Percentiles rank a stretch among this genome's conserved stretches.
phyloP scores from a whole-genome alignment of 2,797 vertebrate genomes.

The Pipistrellus pygmaeus region DNA sequence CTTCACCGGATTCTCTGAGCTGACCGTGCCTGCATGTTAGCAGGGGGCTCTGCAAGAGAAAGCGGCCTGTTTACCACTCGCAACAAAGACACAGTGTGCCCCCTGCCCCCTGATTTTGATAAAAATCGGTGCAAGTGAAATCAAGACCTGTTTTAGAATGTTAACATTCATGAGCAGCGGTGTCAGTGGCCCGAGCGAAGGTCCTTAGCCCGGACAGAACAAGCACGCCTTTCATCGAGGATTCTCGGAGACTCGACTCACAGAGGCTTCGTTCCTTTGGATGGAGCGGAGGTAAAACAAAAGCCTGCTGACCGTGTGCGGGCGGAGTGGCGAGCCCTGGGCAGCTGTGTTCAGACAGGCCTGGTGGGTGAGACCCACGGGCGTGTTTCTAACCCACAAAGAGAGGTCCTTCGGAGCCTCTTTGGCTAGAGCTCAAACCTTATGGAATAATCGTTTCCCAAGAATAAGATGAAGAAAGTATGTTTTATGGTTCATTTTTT shows the following conservation, averaged over 20 bases:
- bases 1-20: slow-evolving; percentile 19
- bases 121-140: slow-evolving; percentile 81
- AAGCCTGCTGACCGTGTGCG: slow-evolving; percentile 21
- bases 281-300: slow-evolving; percentile 75
- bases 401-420: not conserved
- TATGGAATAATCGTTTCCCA: not conserved
- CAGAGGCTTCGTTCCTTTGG: slow-evolving; percentile 68
- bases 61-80: not conserved
- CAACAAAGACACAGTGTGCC: slow-evolving; percentile 49
- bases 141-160: slow-evolving; percentile 78
- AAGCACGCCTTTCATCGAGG: slow-evolving; percentile 65
- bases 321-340: not conserved
- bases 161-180: slow-evolving; percentile 68
- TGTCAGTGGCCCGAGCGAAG: slow-evolving; percentile 79
- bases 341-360: not conserved
- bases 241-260: slow-evolving; percentile 73
- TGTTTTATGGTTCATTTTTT: no score
- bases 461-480: slow-evolving; percentile 11
- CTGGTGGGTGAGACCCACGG: not conserved
- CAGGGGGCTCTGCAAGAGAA: not conserved
- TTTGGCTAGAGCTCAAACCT: not conserved
- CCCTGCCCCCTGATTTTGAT: slow-evolving; percentile 69
- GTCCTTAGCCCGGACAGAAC: slow-evolving; percentile 78
- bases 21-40: not conserved
- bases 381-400: not conserved